These are phyloP conservation scores for Peromyscus polionotus DNA, from an alignment of 2,113 vertebrate species.

Conservation along the genomic window DNA sequence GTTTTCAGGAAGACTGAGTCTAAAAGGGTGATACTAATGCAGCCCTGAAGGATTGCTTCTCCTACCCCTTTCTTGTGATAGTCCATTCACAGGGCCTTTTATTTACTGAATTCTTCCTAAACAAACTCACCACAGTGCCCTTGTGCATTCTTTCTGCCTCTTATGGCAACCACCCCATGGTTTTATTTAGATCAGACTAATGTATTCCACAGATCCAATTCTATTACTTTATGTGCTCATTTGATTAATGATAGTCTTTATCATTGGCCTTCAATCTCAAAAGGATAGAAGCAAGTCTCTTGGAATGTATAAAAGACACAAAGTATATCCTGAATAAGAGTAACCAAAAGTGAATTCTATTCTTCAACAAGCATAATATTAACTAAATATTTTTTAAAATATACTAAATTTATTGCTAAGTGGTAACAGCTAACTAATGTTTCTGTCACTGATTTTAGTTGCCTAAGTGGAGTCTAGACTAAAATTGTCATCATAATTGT, in stretches of 20 bases:
- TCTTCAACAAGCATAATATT: background rate
- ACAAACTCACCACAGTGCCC: background rate
- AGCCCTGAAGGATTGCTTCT: background rate
- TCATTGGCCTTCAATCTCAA: background rate
- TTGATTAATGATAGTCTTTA: background rate
- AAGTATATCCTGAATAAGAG: background rate
- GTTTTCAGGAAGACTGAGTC: background rate
- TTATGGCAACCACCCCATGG: fast-evolving
- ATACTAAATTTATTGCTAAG: background rate
- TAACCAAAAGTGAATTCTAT: background rate
- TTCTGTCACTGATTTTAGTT: background rate
- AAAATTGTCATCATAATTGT: background rate
- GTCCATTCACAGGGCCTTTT: background rate
- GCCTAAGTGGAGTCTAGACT: background rate
- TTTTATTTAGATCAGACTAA: background rate
- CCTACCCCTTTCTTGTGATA: background rate
- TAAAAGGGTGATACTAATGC: background rate
- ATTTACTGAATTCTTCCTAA: background rate
- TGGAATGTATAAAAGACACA: background rate
- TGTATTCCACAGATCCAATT: background rate
- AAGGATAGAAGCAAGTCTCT: background rate
- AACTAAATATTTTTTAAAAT: background rate
- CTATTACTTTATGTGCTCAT: background rate
- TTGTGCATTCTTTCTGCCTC: background rate
- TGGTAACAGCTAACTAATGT: background rate